A percentile compares a stretch with the other conserved stretches of the same genome.
phyloP scores from a whole-genome alignment of 1,140 invertebrate genomes.

The Drosophila truncata region DNA sequence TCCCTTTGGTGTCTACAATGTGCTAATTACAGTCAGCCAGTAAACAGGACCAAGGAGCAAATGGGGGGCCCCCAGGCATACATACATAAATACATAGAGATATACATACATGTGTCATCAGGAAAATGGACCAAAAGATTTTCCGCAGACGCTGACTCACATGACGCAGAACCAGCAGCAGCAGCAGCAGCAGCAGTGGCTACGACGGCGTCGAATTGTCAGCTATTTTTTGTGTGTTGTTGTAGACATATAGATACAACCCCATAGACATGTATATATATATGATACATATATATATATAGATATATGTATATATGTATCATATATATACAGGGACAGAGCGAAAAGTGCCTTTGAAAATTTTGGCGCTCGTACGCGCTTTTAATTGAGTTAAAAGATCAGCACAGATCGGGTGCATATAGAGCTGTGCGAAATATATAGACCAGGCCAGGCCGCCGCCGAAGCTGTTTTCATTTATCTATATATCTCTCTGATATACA shows the following conservation, averaged over 20 bases:
- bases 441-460: conserved; percentile 5
- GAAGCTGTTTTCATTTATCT: conserved; percentile 29
- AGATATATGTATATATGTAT: not conserved
- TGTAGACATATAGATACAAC: conserved; percentile 5
- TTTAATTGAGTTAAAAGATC: conserved; percentile 83
- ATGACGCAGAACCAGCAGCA: conserved; percentile 73
- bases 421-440: conserved; percentile 49
- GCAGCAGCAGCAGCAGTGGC: not conserved
- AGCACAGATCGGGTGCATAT: conserved; percentile 70
- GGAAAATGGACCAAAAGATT: conserved; percentile 50
- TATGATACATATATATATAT: not conserved
- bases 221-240: conserved; percentile 45
- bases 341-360: conserved; percentile 71
- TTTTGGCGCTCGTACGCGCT: conserved; percentile 75
- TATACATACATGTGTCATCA: conserved; percentile 31
- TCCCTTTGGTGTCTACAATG: conserved; percentile 50
- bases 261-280: not conserved
- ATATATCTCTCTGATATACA: conserved; percentile 14
- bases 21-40: conserved; percentile 73
- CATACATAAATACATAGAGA: not conserved
- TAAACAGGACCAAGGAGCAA: conserved; percentile 64
- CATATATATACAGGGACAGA: conserved; percentile 36
- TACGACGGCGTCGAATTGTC: conserved; percentile 68
- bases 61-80: conserved; percentile 31
- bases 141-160: conserved; percentile 72